A percentile compares a stretch with the other conserved stretches of the same genome.
Conservation (phyloP, 1,140 invertebrate species). For the Drosophila setifemur region DNA sequence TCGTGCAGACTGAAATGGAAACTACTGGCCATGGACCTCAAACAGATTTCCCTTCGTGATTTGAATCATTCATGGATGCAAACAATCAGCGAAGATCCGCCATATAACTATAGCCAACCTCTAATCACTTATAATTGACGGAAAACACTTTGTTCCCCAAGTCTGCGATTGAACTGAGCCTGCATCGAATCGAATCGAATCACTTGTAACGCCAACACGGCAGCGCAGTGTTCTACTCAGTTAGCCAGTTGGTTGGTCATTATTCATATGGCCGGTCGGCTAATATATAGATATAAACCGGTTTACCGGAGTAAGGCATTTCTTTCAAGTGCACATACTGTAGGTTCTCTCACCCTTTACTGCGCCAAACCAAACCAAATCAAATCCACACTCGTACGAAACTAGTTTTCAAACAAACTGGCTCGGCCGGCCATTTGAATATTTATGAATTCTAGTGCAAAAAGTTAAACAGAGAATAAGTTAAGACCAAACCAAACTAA, state of each 20-base stretch:
- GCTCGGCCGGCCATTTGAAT: conserved; percentile 57
- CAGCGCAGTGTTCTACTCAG: conserved; percentile 2
- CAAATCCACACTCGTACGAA: conserved; percentile 26
- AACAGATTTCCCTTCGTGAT: conserved; percentile 5
- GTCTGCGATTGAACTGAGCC: neutral
- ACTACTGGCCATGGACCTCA: neutral
- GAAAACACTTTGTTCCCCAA: conserved; percentile 16
- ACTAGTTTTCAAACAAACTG: conserved; percentile 67
- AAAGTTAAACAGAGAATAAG: conserved; percentile 6
- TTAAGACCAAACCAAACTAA: no score
- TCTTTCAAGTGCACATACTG: conserved; percentile 69
- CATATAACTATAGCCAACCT: conserved; percentile 24
- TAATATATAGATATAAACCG: conserved; percentile 54
- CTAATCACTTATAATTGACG: conserved; percentile 45
- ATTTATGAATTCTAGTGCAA: conserved; percentile 52
- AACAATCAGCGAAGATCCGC: conserved; percentile 11
- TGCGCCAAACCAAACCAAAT: conserved; percentile 47
- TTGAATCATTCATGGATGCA: conserved; percentile 20
- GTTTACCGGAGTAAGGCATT: conserved; percentile 58
- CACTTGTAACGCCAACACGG: conserved; percentile 34
- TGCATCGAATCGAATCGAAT: neutral
- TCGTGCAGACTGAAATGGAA: conserved; percentile 4
- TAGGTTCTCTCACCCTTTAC: conserved; percentile 67
- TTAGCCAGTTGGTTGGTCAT: conserved; percentile 18
- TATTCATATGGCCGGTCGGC: conserved; percentile 19